Evolutionary conservation across 1,140 invertebrate species (phyloP), one percentile per base, ranked within the genome.

Genomic region (Babylonia areolata): DNA sequence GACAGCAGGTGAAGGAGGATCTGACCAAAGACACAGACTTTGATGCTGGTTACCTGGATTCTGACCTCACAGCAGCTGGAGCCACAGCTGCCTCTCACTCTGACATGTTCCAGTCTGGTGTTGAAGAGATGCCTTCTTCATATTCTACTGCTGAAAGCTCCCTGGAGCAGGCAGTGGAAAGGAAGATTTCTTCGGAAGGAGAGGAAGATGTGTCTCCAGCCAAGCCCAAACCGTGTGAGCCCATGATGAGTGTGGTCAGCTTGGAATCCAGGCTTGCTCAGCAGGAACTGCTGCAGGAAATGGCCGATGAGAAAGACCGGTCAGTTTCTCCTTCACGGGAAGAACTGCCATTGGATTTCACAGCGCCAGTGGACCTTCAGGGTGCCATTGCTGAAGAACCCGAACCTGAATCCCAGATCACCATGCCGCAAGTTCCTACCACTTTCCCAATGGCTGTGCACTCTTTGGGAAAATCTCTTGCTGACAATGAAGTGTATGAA

Each of bases 401-500:
- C 20, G 69, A 80, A 33, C 35, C 85, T 15, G 58, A 86, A 51
- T 35, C 73, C 31, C 81, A 88, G 83, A 85, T 78, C 28, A 75
- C 78, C n/a, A 42, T 69, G 85, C 58, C 87, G 84, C 39, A 88
- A 77, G 58, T 85, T 23, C 84, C 84, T 6, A 86, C 71, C 42
- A 88, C 90, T 83, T 93, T 91, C 79, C 91, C 91, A 6, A 89
- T 93, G 88, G 90, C 90, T 86, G 89, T 92, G 37, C 90, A 90
- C 15, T 88, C 84, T 58, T 51, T 91, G 73, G 91, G 91, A 1
- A 93, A 92, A 87, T 78, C 88, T n/a, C 82, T 91, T 2, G 89
- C 90, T 35, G 92, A 93, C 79, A 92, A 92, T 91, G 92, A 92
- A 84, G 90, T 92, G 1, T 91, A 91, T 87, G 92, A 92, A 83